These are phyloP conservation scores for Ceuthmochares aereus DNA, from an alignment of 2,113 vertebrate species.

Conservation along the genomic window DNA sequence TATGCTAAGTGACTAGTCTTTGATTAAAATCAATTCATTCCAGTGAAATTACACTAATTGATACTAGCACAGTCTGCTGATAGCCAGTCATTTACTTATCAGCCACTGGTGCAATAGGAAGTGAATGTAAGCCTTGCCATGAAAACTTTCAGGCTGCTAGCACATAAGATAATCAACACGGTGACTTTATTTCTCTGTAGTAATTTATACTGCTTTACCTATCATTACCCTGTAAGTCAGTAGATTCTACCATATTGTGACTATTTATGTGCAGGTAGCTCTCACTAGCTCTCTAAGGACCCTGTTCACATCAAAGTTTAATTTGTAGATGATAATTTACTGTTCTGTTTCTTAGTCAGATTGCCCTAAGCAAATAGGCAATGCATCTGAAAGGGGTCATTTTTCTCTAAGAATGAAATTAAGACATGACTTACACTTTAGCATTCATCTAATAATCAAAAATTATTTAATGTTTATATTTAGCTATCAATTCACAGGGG, in stretches of 20 bases:
- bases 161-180: background rate
- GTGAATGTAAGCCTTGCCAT: background rate
- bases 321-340: constrained; percentile 47
- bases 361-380: constrained; percentile 23
- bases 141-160: background rate
- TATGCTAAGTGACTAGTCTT: background rate
- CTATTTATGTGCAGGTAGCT: constrained; percentile 35
- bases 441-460: constrained; percentile 40
- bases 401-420: background rate
- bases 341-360: background rate
- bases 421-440: background rate
- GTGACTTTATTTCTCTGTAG: constrained; percentile 4
- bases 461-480: constrained; percentile 50
- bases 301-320: constrained; percentile 44
- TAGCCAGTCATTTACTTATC: background rate
- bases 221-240: background rate
- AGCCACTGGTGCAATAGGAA: background rate
- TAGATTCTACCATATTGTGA: background rate
- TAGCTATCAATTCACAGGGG: constrained; percentile 36
- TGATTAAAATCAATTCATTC: background rate
- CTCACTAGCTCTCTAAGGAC: constrained; percentile 11
- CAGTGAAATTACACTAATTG: background rate
- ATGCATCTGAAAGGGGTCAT: constrained; percentile 8
- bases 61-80: background rate
- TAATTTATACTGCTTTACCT: background rate